Evolutionary conservation across 1,140 invertebrate genomes (phyloP), one percentile per base, ranked within the genome.

Genomic region (Diuraphis noxia): DNA sequence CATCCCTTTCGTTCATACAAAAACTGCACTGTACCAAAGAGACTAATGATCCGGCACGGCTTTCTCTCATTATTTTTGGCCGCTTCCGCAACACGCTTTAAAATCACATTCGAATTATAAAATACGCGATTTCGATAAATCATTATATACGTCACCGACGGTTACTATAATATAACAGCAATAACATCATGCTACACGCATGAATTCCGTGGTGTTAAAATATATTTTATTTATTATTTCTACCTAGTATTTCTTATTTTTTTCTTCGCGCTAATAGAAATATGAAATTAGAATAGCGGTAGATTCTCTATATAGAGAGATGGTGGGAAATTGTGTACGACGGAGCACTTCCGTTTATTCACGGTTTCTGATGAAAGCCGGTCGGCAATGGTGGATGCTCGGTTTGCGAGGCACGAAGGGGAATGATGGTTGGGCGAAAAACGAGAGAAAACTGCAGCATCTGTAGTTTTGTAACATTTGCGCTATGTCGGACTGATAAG

Each of bases 401-500:
- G 13, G n/a, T n/a, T n/a, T n/a, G 82, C 1, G 40, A 30, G 52
- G n/a, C 6, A 30, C 25, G 72, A 34, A 36, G 21, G 25, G 72
- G 41, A 19, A 81, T n/a, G 77, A 79, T 13, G 72, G 40, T 63
- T 38, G 88, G 56, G 88, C 7, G 34, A 79, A 89, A 36, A 79
- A 72, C 56, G 89, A 52, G 88, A 82, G 63, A 91, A 82, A 91
- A 82, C 90, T 81, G 90, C 79, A 84, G 72, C 79, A 91, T 81
- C 82, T 81, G 90, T 91, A 91, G 90, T 84, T 91, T 91, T 92
- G 86, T 88, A 88, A 88, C 86, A 63, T 88, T 88, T 88, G 86
- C 86, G 86, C 86, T 63, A 88, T 88, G 86, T 88, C 38, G 86
- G 86, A 88, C 86, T 88, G 93, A 93, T 93, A 93, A 93, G 92